Conservation (phyloP, 2,888 invertebrate species). For the Drosophila austrosaltans region DNA sequence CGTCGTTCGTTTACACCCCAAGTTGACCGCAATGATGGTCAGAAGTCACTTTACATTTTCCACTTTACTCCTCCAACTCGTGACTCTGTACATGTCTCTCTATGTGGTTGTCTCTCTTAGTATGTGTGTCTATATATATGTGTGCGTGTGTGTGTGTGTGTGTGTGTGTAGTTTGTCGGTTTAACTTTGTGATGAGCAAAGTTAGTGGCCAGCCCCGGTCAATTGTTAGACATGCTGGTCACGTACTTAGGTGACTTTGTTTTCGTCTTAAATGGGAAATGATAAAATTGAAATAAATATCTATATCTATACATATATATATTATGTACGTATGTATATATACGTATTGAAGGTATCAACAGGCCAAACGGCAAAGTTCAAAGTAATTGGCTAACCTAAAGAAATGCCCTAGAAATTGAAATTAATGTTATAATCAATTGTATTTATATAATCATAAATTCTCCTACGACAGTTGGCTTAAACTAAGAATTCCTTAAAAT, state of each 20-base stretch:
- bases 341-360: conserved; percentile 37
- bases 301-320: conserved; percentile 27
- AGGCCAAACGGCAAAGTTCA: conserved; percentile 40
- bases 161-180: conserved; percentile 40
- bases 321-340: conserved; percentile 9
- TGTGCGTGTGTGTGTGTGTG: background rate
- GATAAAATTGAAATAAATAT: conserved; percentile 73
- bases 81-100: conserved; percentile 1
- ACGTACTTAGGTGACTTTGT: conserved; percentile 74
- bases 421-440: conserved; percentile 7
- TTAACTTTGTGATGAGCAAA: conserved; percentile 69
- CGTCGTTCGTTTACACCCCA: conserved; percentile 71
- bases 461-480: background rate
- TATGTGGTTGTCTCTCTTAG: conserved; percentile 15
- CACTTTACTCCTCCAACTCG: conserved; percentile 36
- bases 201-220: conserved; percentile 70
- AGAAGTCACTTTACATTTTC: conserved; percentile 54
- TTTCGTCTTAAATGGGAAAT: conserved; percentile 78
- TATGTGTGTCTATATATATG: conserved; percentile 10
- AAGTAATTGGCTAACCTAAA: conserved; percentile 43
- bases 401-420: conserved; percentile 19
- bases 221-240: conserved; percentile 63
- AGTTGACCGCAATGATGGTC: conserved; percentile 76
- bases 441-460: background rate
- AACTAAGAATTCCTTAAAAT: background rate